Evolutionary conservation across 2,113 vertebrate species (phyloP), one percentile per base, ranked within the genome.

Genomic region (Sporophila hypoxantha): DNA sequence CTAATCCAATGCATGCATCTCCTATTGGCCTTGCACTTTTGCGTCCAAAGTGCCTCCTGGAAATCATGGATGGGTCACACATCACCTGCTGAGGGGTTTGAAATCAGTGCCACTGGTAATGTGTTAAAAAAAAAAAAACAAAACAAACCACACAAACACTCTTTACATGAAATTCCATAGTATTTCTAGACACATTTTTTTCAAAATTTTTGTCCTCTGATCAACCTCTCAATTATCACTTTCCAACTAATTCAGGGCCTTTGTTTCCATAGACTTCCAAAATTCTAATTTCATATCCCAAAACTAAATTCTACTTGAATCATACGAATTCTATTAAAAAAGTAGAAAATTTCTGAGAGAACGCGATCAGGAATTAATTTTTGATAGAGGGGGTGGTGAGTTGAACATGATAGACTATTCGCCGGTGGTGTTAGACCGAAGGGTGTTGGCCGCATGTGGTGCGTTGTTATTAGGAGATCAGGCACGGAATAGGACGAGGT

Each of bases 91-190:
- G 50, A 70, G 49, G 13, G 55, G 29, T 19, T 83, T 65, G 70
- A 25, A 77, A 17, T n/a, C n/a, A n/a, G 49, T 22, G 30, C 32
- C 34, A 59, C 3, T 19, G 34, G 5, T 29, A 17, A 49, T 0
- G 6, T 17, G 22, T 5, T n/a, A n/a, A n/a, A n/a, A n/a, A 16
- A 16, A 41, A 41, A 30, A n/a, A n/a, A n/a, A n/a, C n/a, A n/a
- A n/a, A n/a, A 14, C 27, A 3, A 25, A 16, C 4, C 16, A 4
- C 44, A 6, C 12, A 6, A 6, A 10, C 10, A 8, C 3, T 79
- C 87, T 79, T 52, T 36, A 32, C 50, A 52, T 25, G 36, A 77
- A 76, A 69, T 76, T 10, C 12, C 41, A 67, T n/a, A 60, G 7
- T 65, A 22, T 71, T 75, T 77, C 32, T n/a, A 67, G 55, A 60